Evolutionary conservation across 2,113 vertebrate species (phyloP), one percentile per base, ranked within the genome.

Genomic region (Nicator chloris): DNA sequence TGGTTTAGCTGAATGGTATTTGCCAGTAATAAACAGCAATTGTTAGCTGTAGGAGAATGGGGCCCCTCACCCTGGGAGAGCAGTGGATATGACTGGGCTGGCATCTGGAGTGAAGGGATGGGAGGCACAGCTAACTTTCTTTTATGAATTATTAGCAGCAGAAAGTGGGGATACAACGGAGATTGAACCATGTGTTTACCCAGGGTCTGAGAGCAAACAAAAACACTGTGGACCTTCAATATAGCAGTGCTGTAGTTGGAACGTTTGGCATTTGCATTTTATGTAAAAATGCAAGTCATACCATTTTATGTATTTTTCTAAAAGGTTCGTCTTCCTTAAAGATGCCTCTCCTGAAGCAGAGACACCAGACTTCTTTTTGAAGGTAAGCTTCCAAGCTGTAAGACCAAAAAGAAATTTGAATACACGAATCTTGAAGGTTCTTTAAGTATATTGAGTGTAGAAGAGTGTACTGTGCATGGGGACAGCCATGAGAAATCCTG

Each of bases 1-100:
- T 95, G 85, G 45, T 77, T 88, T 90, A 87, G 42, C 33, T 81
- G 69, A 93, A 82, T 72, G 53, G 26, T 72, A 85, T 91, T 90
- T 91, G 59, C 50, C 63, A 69, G 82, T 50, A 85, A 91, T 65
- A 87, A 95, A 69, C 23, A 71, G 56, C 68, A 86, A 71, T 47
- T 66, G 80, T 84, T 59, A 82, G 61, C 35, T 94, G 47, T 26
- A 56, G 21, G 15, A 86, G 51, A 86, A 57, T 42, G 69, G 26
- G 44, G 49, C 21, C 65, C 51, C 53, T 68, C 78, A 68, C 39
- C 21, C 44, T 85, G 31, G 17, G 9, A 92, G 53, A 31, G 66
- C 37, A 70, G 20, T 81, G 60, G 68, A 51, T 59, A 40, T 60
- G 35, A n/a, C 35, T 94, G 26, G 75, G 42, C 12, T 45, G 33